A percentile compares a stretch with the other conserved stretches of the same genome.
phyloP scores from a whole-genome alignment of 2,113 vertebrate genomes.

The Saiga tatarica region DNA sequence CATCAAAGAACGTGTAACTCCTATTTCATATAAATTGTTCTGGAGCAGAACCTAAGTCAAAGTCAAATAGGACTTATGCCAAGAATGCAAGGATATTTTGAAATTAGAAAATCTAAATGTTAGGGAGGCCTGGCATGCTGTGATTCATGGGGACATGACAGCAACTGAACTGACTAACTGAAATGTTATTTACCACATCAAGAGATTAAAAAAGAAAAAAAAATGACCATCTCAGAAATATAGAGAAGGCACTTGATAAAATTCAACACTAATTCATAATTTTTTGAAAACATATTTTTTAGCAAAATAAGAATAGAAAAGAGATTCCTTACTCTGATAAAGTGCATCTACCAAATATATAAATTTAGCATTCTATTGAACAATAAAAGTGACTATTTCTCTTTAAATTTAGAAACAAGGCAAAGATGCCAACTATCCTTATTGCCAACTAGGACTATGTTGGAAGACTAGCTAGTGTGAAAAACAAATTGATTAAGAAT shows the following conservation, averaged over 20 bases:
- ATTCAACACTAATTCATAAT: background rate
- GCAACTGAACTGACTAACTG: too few relatives aligned
- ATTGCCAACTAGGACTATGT: background rate
- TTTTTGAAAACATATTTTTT: background rate
- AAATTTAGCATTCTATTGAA: background rate
- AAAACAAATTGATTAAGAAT: background rate
- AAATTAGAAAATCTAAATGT: background rate
- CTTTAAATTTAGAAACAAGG: background rate
- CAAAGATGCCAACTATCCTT: background rate
- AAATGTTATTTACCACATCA: background rate
- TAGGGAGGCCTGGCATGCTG: background rate
- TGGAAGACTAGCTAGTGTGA: background rate
- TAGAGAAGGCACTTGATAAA: background rate
- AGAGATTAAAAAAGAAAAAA: background rate
- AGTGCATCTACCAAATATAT: background rate
- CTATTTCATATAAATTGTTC: background rate
- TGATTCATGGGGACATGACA: too few relatives aligned
- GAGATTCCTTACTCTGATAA: background rate
- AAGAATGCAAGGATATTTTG: background rate
- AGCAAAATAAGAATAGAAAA: background rate
- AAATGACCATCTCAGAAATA: background rate
- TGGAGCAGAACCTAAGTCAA: background rate
- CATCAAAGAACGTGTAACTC: background rate
- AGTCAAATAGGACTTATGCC: background rate
- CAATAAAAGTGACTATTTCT: background rate